These are phyloP conservation scores for Mnemiopsis leidyi DNA, from an alignment of 37 sponge, comb jelly and placozoan genomes.

Conservation along the genomic window DNA sequence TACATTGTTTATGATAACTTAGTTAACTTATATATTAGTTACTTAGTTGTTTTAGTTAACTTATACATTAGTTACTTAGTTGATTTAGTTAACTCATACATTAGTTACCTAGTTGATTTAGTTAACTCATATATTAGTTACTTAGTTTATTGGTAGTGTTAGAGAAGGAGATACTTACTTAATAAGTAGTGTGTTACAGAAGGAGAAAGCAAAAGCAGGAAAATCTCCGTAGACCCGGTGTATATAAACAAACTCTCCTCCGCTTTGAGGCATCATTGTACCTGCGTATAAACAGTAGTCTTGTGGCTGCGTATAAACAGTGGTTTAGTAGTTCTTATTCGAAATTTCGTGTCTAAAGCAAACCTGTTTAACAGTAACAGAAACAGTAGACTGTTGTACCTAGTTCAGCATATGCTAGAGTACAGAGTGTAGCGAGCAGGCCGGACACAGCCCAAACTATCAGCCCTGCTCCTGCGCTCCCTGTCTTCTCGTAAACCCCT, in stretches of 20 bases:
- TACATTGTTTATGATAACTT: too few species aligned
- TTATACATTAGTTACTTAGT: too few species aligned
- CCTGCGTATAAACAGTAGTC: constrained; percentile 48
- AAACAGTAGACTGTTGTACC: too few species aligned
- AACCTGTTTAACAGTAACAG: too few species aligned
- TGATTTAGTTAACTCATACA: too few species aligned
- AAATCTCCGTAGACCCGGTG: neutral
- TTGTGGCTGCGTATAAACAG: neutral
- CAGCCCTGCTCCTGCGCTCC: constrained; percentile 28
- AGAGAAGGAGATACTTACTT: too few species aligned
- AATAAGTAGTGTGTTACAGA: constrained; percentile 31
- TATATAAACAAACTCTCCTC: constrained; percentile 56
- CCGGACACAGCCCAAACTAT: constrained; percentile 8
- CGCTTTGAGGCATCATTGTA: constrained; percentile 9
- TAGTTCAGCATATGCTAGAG: constrained; percentile 39
- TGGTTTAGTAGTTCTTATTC: neutral
- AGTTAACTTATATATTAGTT: too few species aligned
- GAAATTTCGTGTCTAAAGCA: too few species aligned
- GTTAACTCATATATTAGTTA: too few species aligned
- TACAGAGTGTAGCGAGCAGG: constrained; percentile 1
- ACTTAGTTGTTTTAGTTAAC: too few species aligned
- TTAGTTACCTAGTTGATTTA: too few species aligned
- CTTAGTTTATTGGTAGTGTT: too few species aligned
- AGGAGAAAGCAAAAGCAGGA: constrained; percentile 35
- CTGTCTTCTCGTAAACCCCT: constrained; percentile 31